Conservation (phyloP, 1,140 invertebrate genomes). For the Drosophila busckii region DNA sequence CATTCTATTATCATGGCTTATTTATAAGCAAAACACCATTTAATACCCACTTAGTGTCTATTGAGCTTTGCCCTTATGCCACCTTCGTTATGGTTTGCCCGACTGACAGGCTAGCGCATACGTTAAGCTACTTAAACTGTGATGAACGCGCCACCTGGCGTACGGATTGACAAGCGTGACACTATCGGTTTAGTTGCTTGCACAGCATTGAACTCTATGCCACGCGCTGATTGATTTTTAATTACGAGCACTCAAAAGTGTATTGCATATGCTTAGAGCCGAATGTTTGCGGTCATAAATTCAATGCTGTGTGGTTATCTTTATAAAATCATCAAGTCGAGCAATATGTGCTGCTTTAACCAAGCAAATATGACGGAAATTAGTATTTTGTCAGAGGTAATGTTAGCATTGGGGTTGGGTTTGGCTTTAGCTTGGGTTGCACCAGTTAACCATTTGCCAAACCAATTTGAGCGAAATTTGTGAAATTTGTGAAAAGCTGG, state of each 20-base stretch:
- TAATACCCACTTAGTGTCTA: too few relatives aligned
- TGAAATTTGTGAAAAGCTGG: slow-evolving; percentile 28
- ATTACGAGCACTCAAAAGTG: slow-evolving; percentile 43
- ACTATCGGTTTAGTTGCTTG: slow-evolving; percentile 16
- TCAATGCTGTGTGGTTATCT: neutral
- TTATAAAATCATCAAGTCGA: neutral
- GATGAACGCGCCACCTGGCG: too few relatives aligned
- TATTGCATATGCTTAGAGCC: too few relatives aligned
- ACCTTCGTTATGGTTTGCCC: too few relatives aligned
- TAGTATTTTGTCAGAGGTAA: slow-evolving; percentile 51
- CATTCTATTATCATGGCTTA: too few relatives aligned
- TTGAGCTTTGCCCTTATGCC: too few relatives aligned
- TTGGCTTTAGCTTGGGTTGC: slow-evolving; percentile 3
- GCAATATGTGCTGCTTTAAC: slow-evolving; percentile 12
- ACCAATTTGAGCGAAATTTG: slow-evolving; percentile 37
- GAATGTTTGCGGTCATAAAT: too few relatives aligned
- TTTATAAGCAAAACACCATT: too few relatives aligned
- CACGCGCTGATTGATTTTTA: slow-evolving; percentile 67
- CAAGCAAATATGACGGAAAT: slow-evolving; percentile 40
- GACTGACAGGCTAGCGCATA: too few relatives aligned
- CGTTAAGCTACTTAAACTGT: too few relatives aligned
- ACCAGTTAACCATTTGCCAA: slow-evolving; percentile 32
- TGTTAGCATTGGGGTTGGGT: slow-evolving; percentile 8
- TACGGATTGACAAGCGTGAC: too few relatives aligned
- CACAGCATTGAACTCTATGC: slow-evolving; percentile 42